These are phyloP conservation scores for Aplochiton taeniatus DNA, from an alignment of 2,797 vertebrate species.

Conservation along the genomic window DNA sequence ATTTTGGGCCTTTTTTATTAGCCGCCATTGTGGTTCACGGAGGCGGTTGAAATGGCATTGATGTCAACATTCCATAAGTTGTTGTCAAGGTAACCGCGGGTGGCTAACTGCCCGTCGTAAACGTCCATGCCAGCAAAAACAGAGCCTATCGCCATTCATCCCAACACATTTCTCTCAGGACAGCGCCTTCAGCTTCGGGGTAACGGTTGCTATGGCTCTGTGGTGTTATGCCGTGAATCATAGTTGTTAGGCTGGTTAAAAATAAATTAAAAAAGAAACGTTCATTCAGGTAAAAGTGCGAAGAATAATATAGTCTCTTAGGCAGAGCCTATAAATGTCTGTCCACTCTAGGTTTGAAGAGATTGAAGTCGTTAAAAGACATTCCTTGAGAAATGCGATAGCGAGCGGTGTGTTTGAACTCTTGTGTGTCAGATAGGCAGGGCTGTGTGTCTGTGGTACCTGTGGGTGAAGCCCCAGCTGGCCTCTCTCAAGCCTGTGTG, in stretches of 20 bases:
- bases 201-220: constrained; percentile 31
- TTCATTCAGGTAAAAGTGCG: constrained; percentile 32
- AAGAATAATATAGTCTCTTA: constrained; percentile 31
- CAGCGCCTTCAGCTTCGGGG: constrained; percentile 28
- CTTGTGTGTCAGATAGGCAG: too few species aligned
- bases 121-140: constrained; percentile 52
- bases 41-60: constrained; percentile 49
- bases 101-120: constrained; percentile 51
- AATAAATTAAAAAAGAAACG: too few species aligned
- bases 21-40: constrained; percentile 58
- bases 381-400: constrained; percentile 30
- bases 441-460: constrained; percentile 17
- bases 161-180: constrained; percentile 35
- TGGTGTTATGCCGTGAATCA: constrained; percentile 53
- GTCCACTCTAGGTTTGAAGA: constrained; percentile 24
- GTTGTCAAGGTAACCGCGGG: constrained; percentile 53
- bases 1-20: constrained; percentile 59
- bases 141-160: constrained; percentile 40
- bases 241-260: constrained; percentile 33
- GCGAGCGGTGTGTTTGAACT: background rate
- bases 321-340: constrained; percentile 31
- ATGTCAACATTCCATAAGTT: constrained; percentile 71
- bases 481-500: constrained; percentile 10
- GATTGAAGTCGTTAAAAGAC: constrained; percentile 30
- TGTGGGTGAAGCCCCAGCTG: constrained; percentile 19